Percentiles rank a stretch among this genome's conserved stretches.
Conservation (phyloP, 2,797 vertebrate genomes). For the Lepidocolaptes lacrymiger region DNA sequence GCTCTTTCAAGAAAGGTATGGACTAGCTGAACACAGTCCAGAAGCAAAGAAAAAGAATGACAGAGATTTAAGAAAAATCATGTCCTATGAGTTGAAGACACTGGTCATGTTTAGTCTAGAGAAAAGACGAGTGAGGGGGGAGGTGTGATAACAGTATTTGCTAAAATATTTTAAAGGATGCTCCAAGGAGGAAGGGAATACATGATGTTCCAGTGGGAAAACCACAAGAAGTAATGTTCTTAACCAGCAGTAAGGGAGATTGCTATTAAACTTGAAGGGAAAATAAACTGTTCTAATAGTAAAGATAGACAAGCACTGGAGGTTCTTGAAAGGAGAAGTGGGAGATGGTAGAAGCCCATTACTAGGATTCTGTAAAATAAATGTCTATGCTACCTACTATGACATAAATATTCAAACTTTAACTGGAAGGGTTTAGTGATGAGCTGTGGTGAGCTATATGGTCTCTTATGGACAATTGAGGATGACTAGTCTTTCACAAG, state of each 20-base stretch:
- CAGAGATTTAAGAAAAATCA: neutral
- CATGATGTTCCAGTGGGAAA: neutral
- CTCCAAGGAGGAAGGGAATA: neutral
- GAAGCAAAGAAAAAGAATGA: neutral
- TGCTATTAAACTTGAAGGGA: neutral
- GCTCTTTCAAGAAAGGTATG: neutral
- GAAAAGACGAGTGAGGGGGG: neutral
- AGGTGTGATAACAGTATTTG: neutral
- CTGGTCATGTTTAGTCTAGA: conserved; percentile 54
- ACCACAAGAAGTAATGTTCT: neutral
- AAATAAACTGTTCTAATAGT: neutral
- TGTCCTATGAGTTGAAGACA: neutral
- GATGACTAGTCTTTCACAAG: neutral
- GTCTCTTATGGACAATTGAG: neutral
- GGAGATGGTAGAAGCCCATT: neutral
- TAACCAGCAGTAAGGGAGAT: neutral
- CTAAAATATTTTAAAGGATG: neutral
- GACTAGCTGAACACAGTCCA: neutral
- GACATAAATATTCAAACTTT: neutral
- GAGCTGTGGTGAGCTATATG: neutral
- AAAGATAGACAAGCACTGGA: neutral
- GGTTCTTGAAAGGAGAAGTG: neutral
- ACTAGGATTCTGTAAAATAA: neutral
- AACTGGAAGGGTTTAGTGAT: neutral
- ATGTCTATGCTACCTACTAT: neutral